Conservation (phyloP, 2,113 vertebrate genomes). For the Puntigrus tetrazona region DNA sequence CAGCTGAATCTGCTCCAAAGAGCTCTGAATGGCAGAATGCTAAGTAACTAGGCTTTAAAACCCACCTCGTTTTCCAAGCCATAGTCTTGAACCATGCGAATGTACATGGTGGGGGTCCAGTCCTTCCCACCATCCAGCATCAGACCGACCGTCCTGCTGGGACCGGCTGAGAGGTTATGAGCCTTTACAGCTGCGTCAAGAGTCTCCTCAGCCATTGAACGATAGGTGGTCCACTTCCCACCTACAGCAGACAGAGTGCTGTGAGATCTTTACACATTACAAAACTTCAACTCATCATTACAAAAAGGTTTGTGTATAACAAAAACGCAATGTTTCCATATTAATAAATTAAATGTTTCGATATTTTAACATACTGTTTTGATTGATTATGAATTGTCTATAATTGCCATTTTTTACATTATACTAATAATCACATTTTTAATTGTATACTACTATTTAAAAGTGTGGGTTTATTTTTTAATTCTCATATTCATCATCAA, state of each 20-base stretch:
- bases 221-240: slow-evolving; percentile 98
- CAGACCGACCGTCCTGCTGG: slow-evolving; percentile 85
- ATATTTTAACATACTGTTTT: no score
- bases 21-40: slow-evolving; percentile 7
- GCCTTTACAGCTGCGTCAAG: slow-evolving; percentile 80
- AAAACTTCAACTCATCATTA: not conserved
- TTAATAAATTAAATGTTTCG: no score
- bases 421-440: no score
- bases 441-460: no score
- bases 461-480: no score
- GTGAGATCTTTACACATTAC: not conserved
- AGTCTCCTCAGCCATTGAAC: slow-evolving; percentile 92
- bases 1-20: slow-evolving; percentile 11
- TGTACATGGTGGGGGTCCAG: slow-evolving; percentile 95
- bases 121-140: slow-evolving; percentile 87
- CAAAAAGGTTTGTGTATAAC: no score
- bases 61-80: slow-evolving; percentile 92
- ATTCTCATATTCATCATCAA: no score
- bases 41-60: not conserved
- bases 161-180: slow-evolving; percentile 76
- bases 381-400: no score
- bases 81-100: slow-evolving; percentile 95
- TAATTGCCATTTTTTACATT: no score
- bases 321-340: no score
- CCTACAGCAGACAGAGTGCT: slow-evolving; percentile 70